Base-by-base conservation (phyloP, 2,888 invertebrate genomes). In the Miltochrista miniata region DNA sequence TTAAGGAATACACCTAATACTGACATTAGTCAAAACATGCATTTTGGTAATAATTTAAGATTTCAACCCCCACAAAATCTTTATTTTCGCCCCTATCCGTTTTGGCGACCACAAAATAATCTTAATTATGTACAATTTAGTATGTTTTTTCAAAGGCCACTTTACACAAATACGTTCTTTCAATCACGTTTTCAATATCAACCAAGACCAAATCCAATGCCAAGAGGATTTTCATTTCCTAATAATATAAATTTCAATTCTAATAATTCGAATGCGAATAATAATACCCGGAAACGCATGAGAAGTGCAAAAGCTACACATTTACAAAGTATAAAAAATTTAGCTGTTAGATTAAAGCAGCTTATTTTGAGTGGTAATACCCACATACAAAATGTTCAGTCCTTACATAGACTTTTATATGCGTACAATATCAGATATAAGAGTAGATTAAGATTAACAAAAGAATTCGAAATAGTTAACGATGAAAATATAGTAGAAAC, bases 391-490 rank as follows among this genome's bases (percentile, higher is more conserved):
- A 81, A 75, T 49, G 59, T 81, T 30, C 56, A 68, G 37, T 57
- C 75, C 1, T 60, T 88, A 1, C 70, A 79, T 31, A 74, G 57
- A 46, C 63, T 88, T 9, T 63, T 90, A 11, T 57, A 74, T 7
- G 77, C 80, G 14, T 91, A 79, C 54, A 91, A 91, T 58, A 45
- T 44, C 4, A 81, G 74, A 34, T 90, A 85, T 51, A 74, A 74
- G 45, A 56, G 78, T 9, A 78, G 61, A 42, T 47, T 88, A 42
- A 64, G 72, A 38, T 58, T 90, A 11, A 79, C 74, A 12, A 57
- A 64, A 7, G 39, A 68, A 31, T 80, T 81, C 33, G 76, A 80
- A 31, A 49, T 90, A 11, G 43, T 79, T 11, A 66, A 72, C 44
- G 77, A 80, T 48, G 79, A 79, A 41, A 67, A 60, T 30, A 69